Conservation (phyloP, 2,797 vertebrate genomes). For the Apogon hyalosoma region DNA sequence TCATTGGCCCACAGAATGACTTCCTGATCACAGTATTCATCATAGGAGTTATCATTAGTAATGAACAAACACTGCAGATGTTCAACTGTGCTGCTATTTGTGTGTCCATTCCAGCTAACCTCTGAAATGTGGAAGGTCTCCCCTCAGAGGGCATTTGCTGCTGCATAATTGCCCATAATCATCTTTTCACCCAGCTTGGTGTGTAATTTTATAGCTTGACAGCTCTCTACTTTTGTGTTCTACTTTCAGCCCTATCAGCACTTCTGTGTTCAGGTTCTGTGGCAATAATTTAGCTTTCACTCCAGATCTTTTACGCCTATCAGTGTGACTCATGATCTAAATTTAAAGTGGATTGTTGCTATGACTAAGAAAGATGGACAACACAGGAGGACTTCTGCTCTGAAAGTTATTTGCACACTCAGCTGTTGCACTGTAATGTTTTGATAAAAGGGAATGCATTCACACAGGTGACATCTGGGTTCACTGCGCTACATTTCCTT, state of each 20-base stretch:
- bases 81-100: slow-evolving; percentile 22
- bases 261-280: slow-evolving; percentile 66
- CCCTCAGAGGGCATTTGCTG: slow-evolving; percentile 61
- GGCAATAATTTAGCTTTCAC: slow-evolving; percentile 72
- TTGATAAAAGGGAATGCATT: not conserved
- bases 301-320: slow-evolving; percentile 62
- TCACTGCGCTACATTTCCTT: not conserved
- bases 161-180: slow-evolving; percentile 77
- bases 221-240: slow-evolving; percentile 73
- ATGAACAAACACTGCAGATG: slow-evolving; percentile 32
- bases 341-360: slow-evolving; percentile 50
- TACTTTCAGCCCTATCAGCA: slow-evolving; percentile 71
- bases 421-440: not conserved
- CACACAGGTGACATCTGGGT: not conserved
- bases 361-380: slow-evolving; percentile 38
- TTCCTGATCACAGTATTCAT: not conserved
- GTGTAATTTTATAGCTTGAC: slow-evolving; percentile 74
- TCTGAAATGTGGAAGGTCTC: slow-evolving; percentile 57
- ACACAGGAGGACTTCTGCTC: not conserved
- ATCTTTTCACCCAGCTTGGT: slow-evolving; percentile 67
- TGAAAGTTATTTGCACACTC: not conserved
- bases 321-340: slow-evolving; percentile 61
- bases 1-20: not conserved
- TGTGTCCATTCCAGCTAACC: slow-evolving; percentile 43
- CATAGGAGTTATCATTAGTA: not conserved